These are phyloP conservation scores for Danio jaintianensis DNA, from an alignment of 2,797 vertebrate genomes.

Conservation along the genomic window DNA sequence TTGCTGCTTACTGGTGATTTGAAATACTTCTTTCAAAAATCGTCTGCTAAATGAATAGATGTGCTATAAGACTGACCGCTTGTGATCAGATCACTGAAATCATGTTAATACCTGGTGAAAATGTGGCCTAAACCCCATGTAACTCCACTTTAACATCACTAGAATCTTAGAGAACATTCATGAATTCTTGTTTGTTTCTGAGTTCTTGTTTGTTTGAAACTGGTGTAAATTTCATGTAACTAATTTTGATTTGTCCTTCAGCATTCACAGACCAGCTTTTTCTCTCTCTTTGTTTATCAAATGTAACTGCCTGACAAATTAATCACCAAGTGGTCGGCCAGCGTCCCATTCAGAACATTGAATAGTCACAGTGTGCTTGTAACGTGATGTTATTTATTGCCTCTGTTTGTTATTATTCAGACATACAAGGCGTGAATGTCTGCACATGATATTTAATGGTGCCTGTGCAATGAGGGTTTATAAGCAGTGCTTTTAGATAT, in stretches of 20 bases:
- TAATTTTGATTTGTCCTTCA: background rate
- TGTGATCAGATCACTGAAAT: no score
- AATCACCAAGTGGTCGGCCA: slow-evolving; percentile 54
- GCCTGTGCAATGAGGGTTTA: slow-evolving; percentile 42
- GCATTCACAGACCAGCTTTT: slow-evolving; percentile 26
- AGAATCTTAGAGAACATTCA: no score
- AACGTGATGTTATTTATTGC: background rate
- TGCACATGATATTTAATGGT: background rate
- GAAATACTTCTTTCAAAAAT: no score
- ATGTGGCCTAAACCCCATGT: no score
- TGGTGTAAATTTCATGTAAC: background rate
- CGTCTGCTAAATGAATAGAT: no score
- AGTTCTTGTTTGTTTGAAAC: background rate
- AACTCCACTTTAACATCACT: no score
- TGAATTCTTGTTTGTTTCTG: background rate
- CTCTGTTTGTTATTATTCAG: background rate
- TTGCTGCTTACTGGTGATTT: no score
- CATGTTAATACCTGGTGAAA: no score
- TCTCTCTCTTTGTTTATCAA: slow-evolving; percentile 44
- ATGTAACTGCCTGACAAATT: slow-evolving; percentile 61
- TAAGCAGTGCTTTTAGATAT: slow-evolving; percentile 46
- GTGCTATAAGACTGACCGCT: no score
- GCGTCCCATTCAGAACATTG: background rate
- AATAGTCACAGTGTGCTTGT: slow-evolving; percentile 33
- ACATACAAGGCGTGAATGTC: background rate